These are phyloP conservation scores for Heterohyrax brucei DNA, from an alignment of 2,797 vertebrate species.

Conservation along the genomic window DNA sequence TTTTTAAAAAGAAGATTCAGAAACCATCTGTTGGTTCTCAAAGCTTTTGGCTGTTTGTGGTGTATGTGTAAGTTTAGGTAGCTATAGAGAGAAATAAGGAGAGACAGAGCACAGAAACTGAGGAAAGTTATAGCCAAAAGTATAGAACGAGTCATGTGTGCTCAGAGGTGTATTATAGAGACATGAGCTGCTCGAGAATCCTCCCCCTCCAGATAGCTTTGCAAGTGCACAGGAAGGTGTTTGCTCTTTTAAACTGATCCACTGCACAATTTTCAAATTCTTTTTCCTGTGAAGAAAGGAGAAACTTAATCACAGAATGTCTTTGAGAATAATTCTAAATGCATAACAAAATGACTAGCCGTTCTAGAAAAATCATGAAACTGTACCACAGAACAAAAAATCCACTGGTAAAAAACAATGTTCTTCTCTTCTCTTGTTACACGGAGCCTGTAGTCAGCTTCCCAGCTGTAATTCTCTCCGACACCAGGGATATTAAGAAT, in stretches of 20 bases:
- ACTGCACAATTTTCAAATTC: background rate
- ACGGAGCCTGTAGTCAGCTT: constrained; percentile 65
- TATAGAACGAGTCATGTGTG: background rate
- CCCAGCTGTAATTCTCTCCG: constrained; percentile 58
- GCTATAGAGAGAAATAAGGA: background rate
- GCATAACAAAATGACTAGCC: constrained; percentile 28
- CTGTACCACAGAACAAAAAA: constrained; percentile 46
- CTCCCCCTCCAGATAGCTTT: background rate
- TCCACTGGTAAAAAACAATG: constrained; percentile 52
- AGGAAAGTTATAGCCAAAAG: background rate
- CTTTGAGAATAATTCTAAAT: constrained; percentile 53
- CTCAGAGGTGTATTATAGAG: background rate
- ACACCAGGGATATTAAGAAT: constrained; percentile 70
- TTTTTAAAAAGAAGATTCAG: background rate
- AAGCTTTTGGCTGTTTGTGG: background rate
- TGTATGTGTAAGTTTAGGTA: background rate
- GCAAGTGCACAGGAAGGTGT: background rate
- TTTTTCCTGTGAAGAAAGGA: background rate
- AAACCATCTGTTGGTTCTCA: background rate
- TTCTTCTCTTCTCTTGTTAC: constrained; percentile 42
- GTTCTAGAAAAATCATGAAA: constrained; percentile 65
- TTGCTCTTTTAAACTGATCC: background rate
- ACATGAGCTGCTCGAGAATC: background rate
- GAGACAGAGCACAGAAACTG: background rate
- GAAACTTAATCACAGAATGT: constrained; percentile 31